Percentiles rank a stretch among this genome's conserved stretches.
Conservation (phyloP, 2,888 invertebrate species). For the Heliconius ismenius region DNA sequence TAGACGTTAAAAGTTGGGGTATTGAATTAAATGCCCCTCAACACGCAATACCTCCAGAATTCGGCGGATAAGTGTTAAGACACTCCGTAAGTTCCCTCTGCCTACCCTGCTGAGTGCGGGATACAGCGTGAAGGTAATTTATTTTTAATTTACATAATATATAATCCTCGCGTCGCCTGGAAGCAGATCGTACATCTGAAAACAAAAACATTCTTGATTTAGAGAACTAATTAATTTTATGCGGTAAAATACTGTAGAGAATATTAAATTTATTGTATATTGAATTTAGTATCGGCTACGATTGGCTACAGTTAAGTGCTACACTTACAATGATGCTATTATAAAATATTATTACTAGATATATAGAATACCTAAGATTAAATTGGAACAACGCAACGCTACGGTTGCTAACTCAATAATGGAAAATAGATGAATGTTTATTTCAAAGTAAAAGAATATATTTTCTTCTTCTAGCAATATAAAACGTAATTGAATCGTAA, state of each 20-base stretch:
- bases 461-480: not conserved
- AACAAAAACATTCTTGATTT: not conserved
- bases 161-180: not conserved
- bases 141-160: too few species aligned
- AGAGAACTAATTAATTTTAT: not conserved
- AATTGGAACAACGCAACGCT: not conserved
- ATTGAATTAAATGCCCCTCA: too few species aligned
- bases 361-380: not conserved
- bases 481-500: slow-evolving; percentile 18
- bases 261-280: too few species aligned
- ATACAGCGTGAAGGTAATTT: too few species aligned
- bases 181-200: not conserved
- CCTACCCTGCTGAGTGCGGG: too few species aligned
- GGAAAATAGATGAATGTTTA: slow-evolving; percentile 1
- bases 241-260: too few species aligned
- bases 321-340: not conserved
- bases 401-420: slow-evolving; percentile 11
- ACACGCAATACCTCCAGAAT: too few species aligned
- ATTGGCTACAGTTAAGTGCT: not conserved
- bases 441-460: slow-evolving; percentile 10
- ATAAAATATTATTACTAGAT: not conserved
- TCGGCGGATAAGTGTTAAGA: too few species aligned
- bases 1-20: not conserved
- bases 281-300: not conserved
- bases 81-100: too few species aligned